A percentile compares a stretch with the other conserved stretches of the same genome.
phyloP scores from a whole-genome alignment of 2,113 vertebrate species.

The Abramis brama region DNA sequence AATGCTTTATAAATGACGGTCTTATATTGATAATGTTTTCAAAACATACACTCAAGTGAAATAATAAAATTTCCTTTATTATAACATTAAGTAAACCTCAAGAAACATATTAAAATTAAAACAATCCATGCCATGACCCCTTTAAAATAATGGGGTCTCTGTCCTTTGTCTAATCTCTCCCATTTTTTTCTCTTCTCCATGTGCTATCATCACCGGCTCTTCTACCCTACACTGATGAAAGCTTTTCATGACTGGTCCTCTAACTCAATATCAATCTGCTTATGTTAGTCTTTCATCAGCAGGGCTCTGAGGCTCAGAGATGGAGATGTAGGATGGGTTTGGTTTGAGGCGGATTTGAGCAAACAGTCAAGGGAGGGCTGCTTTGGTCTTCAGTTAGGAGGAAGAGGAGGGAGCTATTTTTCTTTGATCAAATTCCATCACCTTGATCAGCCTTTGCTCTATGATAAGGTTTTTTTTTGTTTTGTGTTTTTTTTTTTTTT shows the following conservation, averaged over 20 bases:
- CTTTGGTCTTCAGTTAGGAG: slow-evolving; percentile 55
- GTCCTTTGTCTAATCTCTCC: slow-evolving; percentile 7
- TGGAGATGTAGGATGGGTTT: slow-evolving; percentile 37
- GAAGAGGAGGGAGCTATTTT: slow-evolving; percentile 41
- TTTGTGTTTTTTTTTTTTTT: slow-evolving; percentile 48
- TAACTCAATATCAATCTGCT: slow-evolving; percentile 68
- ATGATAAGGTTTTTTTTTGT: slow-evolving; percentile 52
- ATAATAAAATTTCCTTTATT: no score
- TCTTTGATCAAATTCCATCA: slow-evolving; percentile 68
- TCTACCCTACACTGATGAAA: slow-evolving; percentile 64
- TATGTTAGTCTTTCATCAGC: slow-evolving; percentile 69
- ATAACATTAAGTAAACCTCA: no score
- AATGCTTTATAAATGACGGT: no score
- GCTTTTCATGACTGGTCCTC: slow-evolving; percentile 62
- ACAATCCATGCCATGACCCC: no score
- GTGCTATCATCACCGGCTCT: slow-evolving; percentile 8
- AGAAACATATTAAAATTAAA: no score
- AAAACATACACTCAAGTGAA: no score
- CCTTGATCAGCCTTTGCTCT: slow-evolving; percentile 63
- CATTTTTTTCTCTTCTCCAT: neutral
- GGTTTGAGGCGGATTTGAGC: slow-evolving; percentile 49
- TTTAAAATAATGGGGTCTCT: no score
- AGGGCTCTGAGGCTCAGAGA: slow-evolving; percentile 9
- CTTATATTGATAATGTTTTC: no score
- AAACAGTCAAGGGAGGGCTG: slow-evolving; percentile 36